phyloP scores from a whole-genome alignment of 2,113 vertebrate genomes.

The Laticauda laticaudata region DNA sequence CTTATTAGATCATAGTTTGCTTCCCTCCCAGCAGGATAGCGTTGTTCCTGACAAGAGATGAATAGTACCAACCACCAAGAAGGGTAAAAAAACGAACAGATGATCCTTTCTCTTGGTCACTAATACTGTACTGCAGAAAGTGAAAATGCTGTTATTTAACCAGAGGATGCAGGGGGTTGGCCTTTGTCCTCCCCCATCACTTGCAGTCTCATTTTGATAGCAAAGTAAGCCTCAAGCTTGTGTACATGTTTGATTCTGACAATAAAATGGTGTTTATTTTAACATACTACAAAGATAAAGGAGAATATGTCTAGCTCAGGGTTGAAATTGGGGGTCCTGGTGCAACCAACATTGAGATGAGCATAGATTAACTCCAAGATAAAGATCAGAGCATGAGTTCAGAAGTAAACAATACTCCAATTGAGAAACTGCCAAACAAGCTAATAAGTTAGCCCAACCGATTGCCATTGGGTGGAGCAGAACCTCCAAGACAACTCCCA shows the following conservation, averaged over 20 bases:
- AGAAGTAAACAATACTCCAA: background rate
- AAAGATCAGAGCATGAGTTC: background rate
- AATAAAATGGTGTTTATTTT: background rate
- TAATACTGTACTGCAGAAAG: background rate
- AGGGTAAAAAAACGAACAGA: conserved; percentile 1
- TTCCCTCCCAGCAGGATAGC: background rate
- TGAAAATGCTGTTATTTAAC: background rate
- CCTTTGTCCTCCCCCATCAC: background rate
- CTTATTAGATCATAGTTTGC: conserved; percentile 16
- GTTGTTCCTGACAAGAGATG: conserved; percentile 3
- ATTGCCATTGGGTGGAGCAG: background rate
- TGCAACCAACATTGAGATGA: background rate
- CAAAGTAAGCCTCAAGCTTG: background rate
- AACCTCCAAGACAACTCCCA: too few relatives aligned
- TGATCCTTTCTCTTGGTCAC: background rate
- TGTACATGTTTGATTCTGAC: background rate
- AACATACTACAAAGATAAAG: background rate
- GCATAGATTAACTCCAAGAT: background rate
- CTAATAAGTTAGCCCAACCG: background rate
- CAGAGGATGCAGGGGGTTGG: background rate
- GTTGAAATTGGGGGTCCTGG: background rate
- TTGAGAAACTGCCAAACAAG: background rate
- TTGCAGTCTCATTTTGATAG: background rate
- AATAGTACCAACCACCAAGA: conserved; percentile 17
- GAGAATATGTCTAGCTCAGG: background rate